Conservation (phyloP, 2,113 vertebrate species). For the Chaenogobius annularis region DNA sequence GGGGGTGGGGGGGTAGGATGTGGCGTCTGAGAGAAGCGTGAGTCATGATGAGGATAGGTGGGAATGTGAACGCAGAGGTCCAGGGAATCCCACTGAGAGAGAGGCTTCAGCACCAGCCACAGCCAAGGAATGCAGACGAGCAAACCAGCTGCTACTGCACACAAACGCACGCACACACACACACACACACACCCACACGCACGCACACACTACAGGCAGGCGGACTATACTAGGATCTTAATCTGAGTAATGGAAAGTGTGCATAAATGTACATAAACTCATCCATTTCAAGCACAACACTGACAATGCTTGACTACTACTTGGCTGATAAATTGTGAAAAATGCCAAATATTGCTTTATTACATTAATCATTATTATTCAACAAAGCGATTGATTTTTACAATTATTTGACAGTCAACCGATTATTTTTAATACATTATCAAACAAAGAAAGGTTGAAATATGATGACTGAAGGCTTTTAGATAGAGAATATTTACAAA, state of each 20-base stretch:
- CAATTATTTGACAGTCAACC: too few relatives aligned
- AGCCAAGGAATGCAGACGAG: slow-evolving; percentile 72
- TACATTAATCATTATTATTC: too few relatives aligned
- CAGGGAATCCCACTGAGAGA: slow-evolving; percentile 72
- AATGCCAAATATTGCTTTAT: too few relatives aligned
- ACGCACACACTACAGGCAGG: background rate
- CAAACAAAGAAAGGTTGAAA: too few relatives aligned
- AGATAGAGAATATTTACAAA: too few relatives aligned
- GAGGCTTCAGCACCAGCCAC: slow-evolving; percentile 26
- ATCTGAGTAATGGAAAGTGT: background rate
- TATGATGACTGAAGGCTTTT: too few relatives aligned
- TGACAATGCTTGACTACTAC: too few relatives aligned
- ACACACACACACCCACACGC: background rate
- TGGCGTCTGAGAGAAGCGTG: slow-evolving; percentile 69
- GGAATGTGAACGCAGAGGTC: slow-evolving; percentile 61
- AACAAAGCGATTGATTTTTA: too few relatives aligned
- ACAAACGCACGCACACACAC: background rate
- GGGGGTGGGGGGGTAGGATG: slow-evolving; percentile 55
- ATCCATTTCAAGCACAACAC: too few relatives aligned
- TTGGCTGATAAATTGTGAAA: too few relatives aligned
- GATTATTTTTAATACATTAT: too few relatives aligned
- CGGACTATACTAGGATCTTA: background rate
- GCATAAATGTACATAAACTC: too few relatives aligned
- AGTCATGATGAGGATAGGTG: slow-evolving; percentile 63
- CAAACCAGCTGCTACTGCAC: slow-evolving; percentile 68